Percentiles rank a stretch among this genome's conserved stretches.
phyloP scores from a whole-genome alignment of 2,888 invertebrate genomes.

The Luperina nickerlii region DNA sequence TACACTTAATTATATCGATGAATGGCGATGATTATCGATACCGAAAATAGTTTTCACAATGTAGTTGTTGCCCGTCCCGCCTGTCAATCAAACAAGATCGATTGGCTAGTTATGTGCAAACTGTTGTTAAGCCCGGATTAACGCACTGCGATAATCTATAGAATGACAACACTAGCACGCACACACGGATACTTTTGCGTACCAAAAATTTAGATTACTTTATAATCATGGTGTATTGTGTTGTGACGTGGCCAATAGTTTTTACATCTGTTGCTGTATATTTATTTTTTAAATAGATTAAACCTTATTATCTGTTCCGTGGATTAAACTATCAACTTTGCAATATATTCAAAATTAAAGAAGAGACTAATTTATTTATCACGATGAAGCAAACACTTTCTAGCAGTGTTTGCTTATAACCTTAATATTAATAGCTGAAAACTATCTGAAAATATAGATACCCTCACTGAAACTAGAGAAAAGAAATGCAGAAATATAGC shows the following conservation, averaged over 20 bases:
- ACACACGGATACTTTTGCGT: constrained; percentile 60
- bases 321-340: background rate
- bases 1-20: constrained; percentile 44
- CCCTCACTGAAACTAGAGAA: background rate
- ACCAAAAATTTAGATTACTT: constrained; percentile 53
- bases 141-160: constrained; percentile 79
- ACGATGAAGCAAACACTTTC: background rate
- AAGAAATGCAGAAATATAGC: background rate
- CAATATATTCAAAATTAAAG: too few relatives aligned
- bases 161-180: constrained; percentile 79
- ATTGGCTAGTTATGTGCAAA: constrained; percentile 80
- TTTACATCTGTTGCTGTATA: constrained; percentile 19
- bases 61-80: constrained; percentile 66
- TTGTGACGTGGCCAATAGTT: constrained; percentile 28
- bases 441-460: background rate
- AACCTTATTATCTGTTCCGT: too few relatives aligned
- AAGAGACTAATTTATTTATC: background rate
- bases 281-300: background rate
- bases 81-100: constrained; percentile 82
- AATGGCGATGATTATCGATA: constrained; percentile 45
- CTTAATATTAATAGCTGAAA: background rate
- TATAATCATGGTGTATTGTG: constrained; percentile 28
- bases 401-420: too few relatives aligned
- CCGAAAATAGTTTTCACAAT: constrained; percentile 59
- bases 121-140: constrained; percentile 81